Percentiles rank a stretch among this genome's conserved stretches.
Conservation (phyloP, 2,888 invertebrate genomes). For the Chrysodeixis includens region DNA sequence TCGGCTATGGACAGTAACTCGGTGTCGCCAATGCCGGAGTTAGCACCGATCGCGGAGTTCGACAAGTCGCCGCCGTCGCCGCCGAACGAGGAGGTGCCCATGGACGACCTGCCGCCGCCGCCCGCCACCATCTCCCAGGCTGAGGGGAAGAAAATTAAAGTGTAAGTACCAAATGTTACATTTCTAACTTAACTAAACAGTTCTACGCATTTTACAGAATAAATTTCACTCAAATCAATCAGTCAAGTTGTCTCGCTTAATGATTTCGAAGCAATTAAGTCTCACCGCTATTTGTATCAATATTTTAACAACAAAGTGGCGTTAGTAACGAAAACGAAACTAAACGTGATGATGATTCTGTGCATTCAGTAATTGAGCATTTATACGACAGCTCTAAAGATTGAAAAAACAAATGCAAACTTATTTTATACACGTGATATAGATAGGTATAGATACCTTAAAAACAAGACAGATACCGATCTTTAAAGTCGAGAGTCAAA, state of each 20-base stretch:
- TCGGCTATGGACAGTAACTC: slow-evolving; percentile 91
- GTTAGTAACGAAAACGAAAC: no score
- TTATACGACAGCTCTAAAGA: no score
- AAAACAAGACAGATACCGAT: background rate
- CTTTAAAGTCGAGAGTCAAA: background rate
- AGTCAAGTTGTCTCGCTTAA: no score
- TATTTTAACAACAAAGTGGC: background rate
- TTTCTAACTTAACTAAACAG: no score
- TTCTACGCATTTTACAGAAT: no score
- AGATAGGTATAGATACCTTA: no score
- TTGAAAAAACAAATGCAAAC: no score
- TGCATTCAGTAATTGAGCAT: no score
- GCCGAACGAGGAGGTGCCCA: slow-evolving; percentile 89
- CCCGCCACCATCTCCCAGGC: slow-evolving; percentile 89
- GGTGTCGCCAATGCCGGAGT: slow-evolving; percentile 91
- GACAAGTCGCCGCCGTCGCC: slow-evolving; percentile 92
- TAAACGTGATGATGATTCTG: no score
- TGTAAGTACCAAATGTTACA: slow-evolving; percentile 73
- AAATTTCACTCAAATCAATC: no score
- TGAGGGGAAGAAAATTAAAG: slow-evolving; percentile 88
- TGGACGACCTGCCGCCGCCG: slow-evolving; percentile 91
- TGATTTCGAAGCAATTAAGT: slow-evolving; percentile 1
- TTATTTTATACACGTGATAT: no score
- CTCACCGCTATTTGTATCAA: background rate
- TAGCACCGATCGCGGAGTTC: slow-evolving; percentile 92